phyloP scores from a whole-genome alignment of 2,888 invertebrate species.

The Mongoloraphidia duomilia region DNA sequence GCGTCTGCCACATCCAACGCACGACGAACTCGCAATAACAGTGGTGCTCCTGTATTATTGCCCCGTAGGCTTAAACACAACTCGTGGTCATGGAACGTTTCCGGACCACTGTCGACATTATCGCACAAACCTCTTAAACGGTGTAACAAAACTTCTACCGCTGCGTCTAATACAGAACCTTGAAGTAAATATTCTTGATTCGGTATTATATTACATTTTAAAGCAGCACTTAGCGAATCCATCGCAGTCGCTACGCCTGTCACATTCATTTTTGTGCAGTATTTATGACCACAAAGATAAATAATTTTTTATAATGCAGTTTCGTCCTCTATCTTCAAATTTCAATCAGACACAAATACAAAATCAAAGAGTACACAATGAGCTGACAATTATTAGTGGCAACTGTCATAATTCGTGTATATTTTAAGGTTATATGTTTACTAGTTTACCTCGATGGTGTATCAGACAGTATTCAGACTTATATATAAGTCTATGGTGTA shows the following conservation, averaged over 20 bases:
- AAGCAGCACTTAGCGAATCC: constrained; percentile 61
- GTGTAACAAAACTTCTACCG: constrained; percentile 81
- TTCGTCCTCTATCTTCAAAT: no score
- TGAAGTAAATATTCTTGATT: constrained; percentile 88
- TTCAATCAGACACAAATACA: no score
- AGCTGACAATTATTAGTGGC: no score
- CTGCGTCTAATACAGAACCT: constrained; percentile 84
- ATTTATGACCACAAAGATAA: no score
- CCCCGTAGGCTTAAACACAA: constrained; percentile 71
- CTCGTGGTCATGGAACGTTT: constrained; percentile 88
- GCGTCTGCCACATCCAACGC: constrained; percentile 70
- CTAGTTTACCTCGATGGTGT: no score
- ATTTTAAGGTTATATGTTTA: no score
- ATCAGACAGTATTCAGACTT: no score
- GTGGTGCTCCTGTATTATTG: constrained; percentile 42
- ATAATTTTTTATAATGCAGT: no score
- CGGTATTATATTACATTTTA: constrained; percentile 75
- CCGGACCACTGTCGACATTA: constrained; percentile 79
- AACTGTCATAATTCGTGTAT: no score
- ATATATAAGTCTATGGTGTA: no score
- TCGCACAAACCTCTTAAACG: constrained; percentile 84
- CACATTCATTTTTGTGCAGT: constrained; percentile 9
- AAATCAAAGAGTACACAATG: no score
- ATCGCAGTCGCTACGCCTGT: constrained; percentile 45
- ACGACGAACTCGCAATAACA: constrained; percentile 68